Conservation (phyloP, 1,140 invertebrate genomes). For the Papilio glaucus region DNA sequence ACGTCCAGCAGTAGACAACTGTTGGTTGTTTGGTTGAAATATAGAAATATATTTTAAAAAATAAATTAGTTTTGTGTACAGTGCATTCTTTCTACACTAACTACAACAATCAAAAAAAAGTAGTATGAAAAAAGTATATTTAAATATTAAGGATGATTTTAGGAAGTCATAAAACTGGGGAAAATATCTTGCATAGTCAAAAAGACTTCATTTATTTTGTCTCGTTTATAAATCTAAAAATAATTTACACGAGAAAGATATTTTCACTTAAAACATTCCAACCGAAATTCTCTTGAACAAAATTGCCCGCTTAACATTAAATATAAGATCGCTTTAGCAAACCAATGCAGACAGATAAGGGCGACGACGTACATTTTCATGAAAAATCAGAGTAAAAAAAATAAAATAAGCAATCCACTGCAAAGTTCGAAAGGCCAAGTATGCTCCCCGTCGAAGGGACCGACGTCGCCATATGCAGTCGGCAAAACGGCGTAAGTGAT, state of each 20-base stretch:
- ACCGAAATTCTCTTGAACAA: conserved; percentile 64
- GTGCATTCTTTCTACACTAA: too few species aligned
- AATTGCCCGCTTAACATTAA: conserved; percentile 73
- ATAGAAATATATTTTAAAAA: too few species aligned
- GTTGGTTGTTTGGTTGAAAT: too few species aligned
- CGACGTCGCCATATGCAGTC: conserved; percentile 55
- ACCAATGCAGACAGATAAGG: conserved; percentile 72
- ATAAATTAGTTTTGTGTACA: too few species aligned
- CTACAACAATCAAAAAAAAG: neutral
- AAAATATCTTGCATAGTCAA: conserved; percentile 42
- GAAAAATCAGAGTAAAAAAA: conserved; percentile 60
- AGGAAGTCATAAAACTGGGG: conserved; percentile 8
- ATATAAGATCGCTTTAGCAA: conserved; percentile 73
- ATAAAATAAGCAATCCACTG: conserved; percentile 59
- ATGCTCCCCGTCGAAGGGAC: conserved; percentile 57
- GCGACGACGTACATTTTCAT: conserved; percentile 74
- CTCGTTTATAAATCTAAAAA: conserved; percentile 57
- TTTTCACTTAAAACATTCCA: conserved; percentile 60
- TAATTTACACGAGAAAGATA: conserved; percentile 58
- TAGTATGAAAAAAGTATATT: neutral
- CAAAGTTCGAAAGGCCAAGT: conserved; percentile 63
- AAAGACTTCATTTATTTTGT: conserved; percentile 52
- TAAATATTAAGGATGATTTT: neutral
- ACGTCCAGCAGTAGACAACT: too few species aligned
- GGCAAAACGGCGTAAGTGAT: conserved; percentile 53